Evolutionary conservation across 1,140 invertebrate genomes (phyloP).

Genomic region (Eriosoma lanigerum): DNA sequence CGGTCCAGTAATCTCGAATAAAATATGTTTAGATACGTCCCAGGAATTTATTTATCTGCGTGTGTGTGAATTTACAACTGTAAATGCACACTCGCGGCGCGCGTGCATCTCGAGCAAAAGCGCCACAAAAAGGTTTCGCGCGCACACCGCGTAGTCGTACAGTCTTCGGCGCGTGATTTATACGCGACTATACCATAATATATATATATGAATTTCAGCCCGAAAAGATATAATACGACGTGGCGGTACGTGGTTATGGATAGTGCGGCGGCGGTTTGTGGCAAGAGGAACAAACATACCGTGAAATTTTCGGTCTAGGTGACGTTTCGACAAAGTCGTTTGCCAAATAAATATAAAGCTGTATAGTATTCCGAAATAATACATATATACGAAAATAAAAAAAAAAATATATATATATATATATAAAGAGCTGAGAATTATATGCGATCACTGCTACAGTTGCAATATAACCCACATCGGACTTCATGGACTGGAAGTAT

Average conservation of each 20-base stretch:
- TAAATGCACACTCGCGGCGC: neutral
- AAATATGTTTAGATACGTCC: conserved; percentile 36
- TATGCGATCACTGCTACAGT: neutral
- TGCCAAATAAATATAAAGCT: conserved; percentile 48
- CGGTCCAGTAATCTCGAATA: conserved; percentile 41
- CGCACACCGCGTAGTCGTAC: neutral
- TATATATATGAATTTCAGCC: neutral
- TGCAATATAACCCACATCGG: neutral
- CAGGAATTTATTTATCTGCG: conserved; percentile 36
- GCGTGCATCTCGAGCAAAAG: neutral
- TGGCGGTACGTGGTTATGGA: too few relatives aligned
- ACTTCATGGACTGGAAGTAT: conserved; percentile 34
- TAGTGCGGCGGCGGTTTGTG: too few relatives aligned
- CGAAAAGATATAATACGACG: conserved; percentile 26
- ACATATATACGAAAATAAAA: neutral
- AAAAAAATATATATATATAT: conserved; percentile 1
- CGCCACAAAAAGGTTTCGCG: conserved; percentile 39
- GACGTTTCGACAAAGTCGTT: conserved; percentile 44
- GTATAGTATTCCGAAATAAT: conserved; percentile 14
- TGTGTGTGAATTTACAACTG: conserved; percentile 34
- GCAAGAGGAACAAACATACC: conserved; percentile 35
- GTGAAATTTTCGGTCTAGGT: conserved; percentile 48
- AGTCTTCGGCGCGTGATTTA: conserved; percentile 22
- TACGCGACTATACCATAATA: conserved; percentile 10
- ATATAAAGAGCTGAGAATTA: neutral